Evolutionary conservation across 2,888 invertebrate genomes (phyloP).

Genomic region (Phyto melanocephala): DNA sequence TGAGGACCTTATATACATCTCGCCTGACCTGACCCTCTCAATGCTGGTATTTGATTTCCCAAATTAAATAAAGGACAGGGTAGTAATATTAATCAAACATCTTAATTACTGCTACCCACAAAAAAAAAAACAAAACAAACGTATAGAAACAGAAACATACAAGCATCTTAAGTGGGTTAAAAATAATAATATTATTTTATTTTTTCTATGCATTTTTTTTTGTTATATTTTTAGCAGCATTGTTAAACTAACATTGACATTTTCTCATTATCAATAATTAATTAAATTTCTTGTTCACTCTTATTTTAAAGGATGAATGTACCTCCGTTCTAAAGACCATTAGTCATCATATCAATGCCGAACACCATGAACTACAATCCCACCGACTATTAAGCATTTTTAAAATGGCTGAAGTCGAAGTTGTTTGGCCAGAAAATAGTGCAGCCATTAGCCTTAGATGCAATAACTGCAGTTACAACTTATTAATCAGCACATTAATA

Average conservation of each 20-base stretch:
- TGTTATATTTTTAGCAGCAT: too few species aligned
- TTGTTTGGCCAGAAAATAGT: constrained; percentile 84
- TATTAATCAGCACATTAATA: constrained; percentile 32
- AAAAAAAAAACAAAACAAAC: too few species aligned
- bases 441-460: constrained; percentile 69
- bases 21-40: too few species aligned
- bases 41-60: too few species aligned
- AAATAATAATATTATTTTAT: too few species aligned
- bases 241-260: background rate
- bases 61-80: too few species aligned
- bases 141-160: too few species aligned
- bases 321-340: constrained; percentile 89
- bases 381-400: constrained; percentile 93
- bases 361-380: constrained; percentile 90
- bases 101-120: too few species aligned
- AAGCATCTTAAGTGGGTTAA: too few species aligned
- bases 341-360: constrained; percentile 90
- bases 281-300: constrained; percentile 1
- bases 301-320: constrained; percentile 87
- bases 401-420: constrained; percentile 95
- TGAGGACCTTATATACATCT: too few species aligned
- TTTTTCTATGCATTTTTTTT: too few species aligned
- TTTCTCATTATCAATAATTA: background rate
- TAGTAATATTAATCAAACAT: too few species aligned
- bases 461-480: constrained; percentile 27